A percentile compares a stretch with the other conserved stretches of the same genome.
Conservation (phyloP, 2,888 invertebrate species). For the Acleris holmiana region DNA sequence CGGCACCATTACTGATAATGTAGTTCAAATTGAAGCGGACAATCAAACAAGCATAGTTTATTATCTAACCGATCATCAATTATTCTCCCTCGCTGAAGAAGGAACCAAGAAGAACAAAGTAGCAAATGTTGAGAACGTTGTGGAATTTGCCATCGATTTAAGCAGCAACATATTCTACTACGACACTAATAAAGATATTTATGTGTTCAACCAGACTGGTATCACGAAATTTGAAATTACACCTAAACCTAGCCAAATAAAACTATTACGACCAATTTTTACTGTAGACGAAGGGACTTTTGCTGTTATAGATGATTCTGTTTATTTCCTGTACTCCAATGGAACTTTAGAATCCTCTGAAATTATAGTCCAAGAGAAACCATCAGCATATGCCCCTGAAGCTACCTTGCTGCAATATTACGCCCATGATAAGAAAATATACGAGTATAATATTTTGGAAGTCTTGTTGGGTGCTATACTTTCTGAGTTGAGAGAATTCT, state of each 20-base stretch:
- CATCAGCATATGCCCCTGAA: constrained; percentile 32
- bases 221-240: constrained; percentile 18
- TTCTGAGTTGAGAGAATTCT: constrained; percentile 4
- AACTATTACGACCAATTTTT: constrained; percentile 26
- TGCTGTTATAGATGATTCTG: constrained; percentile 11
- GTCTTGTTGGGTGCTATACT: constrained; percentile 5
- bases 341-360: neutral
- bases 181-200: constrained; percentile 3
- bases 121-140: constrained; percentile 1
- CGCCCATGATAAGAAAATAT: constrained; percentile 24
- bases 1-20: constrained; percentile 14
- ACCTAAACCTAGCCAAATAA: constrained; percentile 3
- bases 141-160: constrained; percentile 24
- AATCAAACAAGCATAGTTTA: constrained; percentile 21
- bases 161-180: constrained; percentile 19
- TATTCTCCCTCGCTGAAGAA: constrained; percentile 13
- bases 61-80: constrained; percentile 12
- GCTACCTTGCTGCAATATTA: constrained; percentile 26
- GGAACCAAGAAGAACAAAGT: constrained; percentile 13
- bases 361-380: constrained; percentile 10
- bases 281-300: constrained; percentile 7
- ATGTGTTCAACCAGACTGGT: constrained; percentile 10
- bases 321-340: constrained; percentile 16
- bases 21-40: constrained; percentile 27
- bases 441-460: constrained; percentile 22